Base-by-base conservation (phyloP, 2,113 vertebrate genomes). In the Psephotus haematonotus region DNA sequence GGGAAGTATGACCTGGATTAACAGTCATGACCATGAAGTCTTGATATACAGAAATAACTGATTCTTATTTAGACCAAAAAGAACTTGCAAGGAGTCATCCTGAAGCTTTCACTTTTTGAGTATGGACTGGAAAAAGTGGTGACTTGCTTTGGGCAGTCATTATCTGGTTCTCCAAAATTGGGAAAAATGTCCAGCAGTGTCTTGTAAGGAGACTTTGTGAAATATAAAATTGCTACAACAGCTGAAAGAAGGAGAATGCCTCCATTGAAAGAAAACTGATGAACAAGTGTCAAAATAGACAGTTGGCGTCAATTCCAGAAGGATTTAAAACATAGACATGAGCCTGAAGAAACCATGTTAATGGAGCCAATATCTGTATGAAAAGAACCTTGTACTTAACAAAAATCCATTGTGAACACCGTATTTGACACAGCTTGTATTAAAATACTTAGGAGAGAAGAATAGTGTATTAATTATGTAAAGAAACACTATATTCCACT, bases 231-330 rank as follows among this genome's bases (percentile, higher is more conserved):
- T 86, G 74, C 41, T 92, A 33, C 89, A 97, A 95, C 93, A 98
- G 97, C 97, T 98, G 97, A 97, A 88, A 70, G 41, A 64, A 91
- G 76, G 62, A 97, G 79, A 98, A 97, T 93, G 52, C 60, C 87
- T 75, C 92, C 50, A 96, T 82, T 97, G 93, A 97, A 75, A 95
- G 62, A 82, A 97, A 97, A 92, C 83, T 94, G 96, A 96, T 75
- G 68, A 97, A 90, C 85, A 88, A 93, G 57, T 91, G 86, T 97
- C 96, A 97, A 96, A 91, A 92, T 28, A 60, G 97, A 92, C 95
- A 98, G 94, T 96, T 96, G 90, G 41, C 97, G 82, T 96, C 93
- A 95, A 4, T 96, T 96, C 92, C 94, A 95, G 92, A 86, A 97
- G 80, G 72, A 97, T 97, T 97, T 97, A 90, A 95, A 95, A 93